Evolutionary conservation across 2,113 vertebrate species (phyloP), one percentile per base, ranked within the genome.

Genomic region (Eidolon helvum): DNA sequence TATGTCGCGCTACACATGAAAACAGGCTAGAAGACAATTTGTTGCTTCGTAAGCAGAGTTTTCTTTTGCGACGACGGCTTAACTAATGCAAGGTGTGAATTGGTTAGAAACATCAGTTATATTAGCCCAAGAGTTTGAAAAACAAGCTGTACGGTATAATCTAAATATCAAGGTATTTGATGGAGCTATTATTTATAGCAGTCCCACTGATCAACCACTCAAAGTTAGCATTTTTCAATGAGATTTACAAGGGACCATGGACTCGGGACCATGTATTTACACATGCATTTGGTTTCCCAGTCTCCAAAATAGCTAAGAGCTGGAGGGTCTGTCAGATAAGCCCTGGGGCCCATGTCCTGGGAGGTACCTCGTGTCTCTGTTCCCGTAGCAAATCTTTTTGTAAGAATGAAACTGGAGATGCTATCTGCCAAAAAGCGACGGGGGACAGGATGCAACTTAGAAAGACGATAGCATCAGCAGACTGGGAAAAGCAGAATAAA

Each of bases 371-470:
- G 24, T 8, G 16, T 53, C 85, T 94, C 63, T 8, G 93, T 91
- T 95, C 94, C 96, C 50, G 28, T 14, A 85, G 77, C 90, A 97
- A 95, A 91, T 97, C 84, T 96, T 95, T 69, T 96, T 87, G 83
- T 94, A 43, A 6, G 35, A 94, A 61, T 91, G 97, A 95, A 91
- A 94, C 65, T 18, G 61, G 40, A 96, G 93, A 91, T 95, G 9
- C 10, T 94, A 89, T 96, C 95, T 7, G 2, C 79, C 35, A 5
- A 40, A 82, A 30, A 0, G 96, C 74, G 87, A 78, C 0, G n/a
- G 35, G 66, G 93, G 50, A 40, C 94, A 91, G 95, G 94, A 97
- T 87, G 24, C 97, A 63, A 86, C 68, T 87, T 68, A 84, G 79
- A 96, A 92, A 55, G 94, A 74, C 28, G 55, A 77, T 45, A 35